phyloP scores from a whole-genome alignment of 2,888 invertebrate species.

The Stramonita haemastoma region DNA sequence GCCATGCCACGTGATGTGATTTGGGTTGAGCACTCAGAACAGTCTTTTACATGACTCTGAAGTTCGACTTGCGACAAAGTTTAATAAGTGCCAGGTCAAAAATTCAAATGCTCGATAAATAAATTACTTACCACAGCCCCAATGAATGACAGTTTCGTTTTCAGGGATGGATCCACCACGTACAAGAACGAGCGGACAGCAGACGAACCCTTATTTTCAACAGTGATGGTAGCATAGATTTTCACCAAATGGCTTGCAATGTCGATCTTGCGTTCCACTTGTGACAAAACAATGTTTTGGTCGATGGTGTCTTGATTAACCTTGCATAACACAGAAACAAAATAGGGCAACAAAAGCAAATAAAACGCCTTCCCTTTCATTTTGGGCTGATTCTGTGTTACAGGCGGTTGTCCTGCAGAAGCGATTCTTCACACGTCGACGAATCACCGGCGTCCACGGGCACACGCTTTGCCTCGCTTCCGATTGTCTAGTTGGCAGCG shows the following conservation, averaged over 20 bases:
- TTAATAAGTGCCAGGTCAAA: too few relatives aligned
- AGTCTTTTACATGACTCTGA: too few relatives aligned
- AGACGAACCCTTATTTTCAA: slow-evolving; percentile 89
- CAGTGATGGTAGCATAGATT: slow-evolving; percentile 86
- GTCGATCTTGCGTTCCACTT: slow-evolving; percentile 92
- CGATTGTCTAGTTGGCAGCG: slow-evolving; percentile 36
- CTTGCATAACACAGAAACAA: slow-evolving; percentile 54
- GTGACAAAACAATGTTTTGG: slow-evolving; percentile 78
- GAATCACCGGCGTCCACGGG: slow-evolving; percentile 51
- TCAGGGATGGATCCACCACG: slow-evolving; percentile 83
- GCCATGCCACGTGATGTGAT: too few relatives aligned
- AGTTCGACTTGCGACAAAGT: too few relatives aligned
- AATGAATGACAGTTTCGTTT: slow-evolving; percentile 86
- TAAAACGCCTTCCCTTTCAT: slow-evolving; percentile 43
- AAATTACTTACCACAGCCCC: slow-evolving; percentile 81
- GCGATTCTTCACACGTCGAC: slow-evolving; percentile 6
- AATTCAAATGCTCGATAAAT: background rate
- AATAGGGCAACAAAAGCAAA: slow-evolving; percentile 34
- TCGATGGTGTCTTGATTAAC: slow-evolving; percentile 66
- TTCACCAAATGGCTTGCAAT: slow-evolving; percentile 93
- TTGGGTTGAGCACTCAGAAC: too few relatives aligned
- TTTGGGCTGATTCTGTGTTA: background rate
- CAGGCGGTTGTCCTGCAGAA: background rate
- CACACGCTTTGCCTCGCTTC: slow-evolving; percentile 34
- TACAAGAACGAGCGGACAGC: slow-evolving; percentile 85